Conservation (phyloP, 2,888 invertebrate species). For the Ptilodon capucinus region DNA sequence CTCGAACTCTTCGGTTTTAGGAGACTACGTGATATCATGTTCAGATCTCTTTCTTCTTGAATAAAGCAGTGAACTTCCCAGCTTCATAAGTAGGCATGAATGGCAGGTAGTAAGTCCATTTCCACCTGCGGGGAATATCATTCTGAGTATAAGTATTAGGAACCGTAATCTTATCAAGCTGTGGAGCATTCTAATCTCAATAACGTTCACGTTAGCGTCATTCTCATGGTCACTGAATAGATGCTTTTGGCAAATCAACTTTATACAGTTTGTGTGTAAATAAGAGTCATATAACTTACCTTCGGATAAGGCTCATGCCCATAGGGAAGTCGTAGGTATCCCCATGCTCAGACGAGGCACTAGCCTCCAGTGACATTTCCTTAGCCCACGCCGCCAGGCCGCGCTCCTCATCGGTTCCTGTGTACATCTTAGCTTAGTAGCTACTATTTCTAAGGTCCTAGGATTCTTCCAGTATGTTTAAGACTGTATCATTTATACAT, state of each 20-base stretch:
- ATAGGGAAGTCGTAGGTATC: slow-evolving; percentile 88
- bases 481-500: too few species aligned
- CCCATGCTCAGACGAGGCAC: slow-evolving; percentile 61
- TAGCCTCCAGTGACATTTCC: slow-evolving; percentile 84
- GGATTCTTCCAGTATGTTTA: too few species aligned
- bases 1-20: too few species aligned
- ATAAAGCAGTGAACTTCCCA: slow-evolving; percentile 67
- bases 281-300: slow-evolving; percentile 53
- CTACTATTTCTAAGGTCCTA: too few species aligned
- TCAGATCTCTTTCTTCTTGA: slow-evolving; percentile 63
- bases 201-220: too few species aligned
- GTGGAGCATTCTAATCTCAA: too few species aligned
- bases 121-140: slow-evolving; percentile 74
- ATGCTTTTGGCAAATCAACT: too few species aligned
- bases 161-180: too few species aligned
- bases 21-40: not conserved
- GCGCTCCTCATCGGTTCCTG: slow-evolving; percentile 88
- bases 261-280: not conserved
- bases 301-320: slow-evolving; percentile 85
- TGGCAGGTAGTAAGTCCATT: slow-evolving; percentile 86
- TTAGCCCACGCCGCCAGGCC: slow-evolving; percentile 89
- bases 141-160: too few species aligned
- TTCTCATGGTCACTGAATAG: too few species aligned
- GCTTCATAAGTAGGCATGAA: slow-evolving; percentile 87
- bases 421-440: not conserved